A percentile compares a stretch with the other conserved stretches of the same genome.
phyloP scores from a whole-genome alignment of 2,113 vertebrate species.

The Anhinga anhinga region DNA sequence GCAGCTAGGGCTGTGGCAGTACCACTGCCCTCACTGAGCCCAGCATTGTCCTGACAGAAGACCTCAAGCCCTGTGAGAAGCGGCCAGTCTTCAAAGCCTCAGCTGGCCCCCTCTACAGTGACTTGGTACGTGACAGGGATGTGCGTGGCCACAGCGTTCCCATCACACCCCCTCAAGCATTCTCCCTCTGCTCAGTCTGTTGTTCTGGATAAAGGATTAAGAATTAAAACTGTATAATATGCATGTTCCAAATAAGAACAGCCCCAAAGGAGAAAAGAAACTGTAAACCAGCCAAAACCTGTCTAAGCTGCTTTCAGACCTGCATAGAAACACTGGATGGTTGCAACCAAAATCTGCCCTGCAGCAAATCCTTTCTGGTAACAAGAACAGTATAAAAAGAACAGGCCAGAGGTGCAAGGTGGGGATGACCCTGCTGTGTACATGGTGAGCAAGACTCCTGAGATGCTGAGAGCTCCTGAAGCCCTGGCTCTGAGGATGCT shows the following conservation, averaged over 20 bases:
- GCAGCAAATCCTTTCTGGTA: neutral
- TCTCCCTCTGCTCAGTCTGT: neutral
- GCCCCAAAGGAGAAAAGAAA: neutral
- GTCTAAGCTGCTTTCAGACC: neutral
- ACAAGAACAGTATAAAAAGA: neutral
- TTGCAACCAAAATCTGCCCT: neutral
- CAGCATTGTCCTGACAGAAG: neutral
- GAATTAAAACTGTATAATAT: neutral
- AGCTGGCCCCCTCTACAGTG: neutral
- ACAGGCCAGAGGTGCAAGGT: no score
- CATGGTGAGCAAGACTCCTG: neutral
- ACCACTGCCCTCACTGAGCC: neutral
- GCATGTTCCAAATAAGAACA: neutral
- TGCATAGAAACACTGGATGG: rapidly evolving
- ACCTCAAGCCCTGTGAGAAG: neutral
- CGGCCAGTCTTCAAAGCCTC: neutral
- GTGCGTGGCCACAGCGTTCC: neutral
- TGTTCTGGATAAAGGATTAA: neutral
- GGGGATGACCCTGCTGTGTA: no score
- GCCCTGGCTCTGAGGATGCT: neutral
- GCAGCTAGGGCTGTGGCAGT: neutral
- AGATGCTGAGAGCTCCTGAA: neutral
- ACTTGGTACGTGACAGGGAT: no score
- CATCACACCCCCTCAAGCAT: neutral
- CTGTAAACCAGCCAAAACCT: neutral